phyloP scores from a whole-genome alignment of 30 jellyfish, hydroid and myxozoan species.

The Aurelia coerulea region DNA sequence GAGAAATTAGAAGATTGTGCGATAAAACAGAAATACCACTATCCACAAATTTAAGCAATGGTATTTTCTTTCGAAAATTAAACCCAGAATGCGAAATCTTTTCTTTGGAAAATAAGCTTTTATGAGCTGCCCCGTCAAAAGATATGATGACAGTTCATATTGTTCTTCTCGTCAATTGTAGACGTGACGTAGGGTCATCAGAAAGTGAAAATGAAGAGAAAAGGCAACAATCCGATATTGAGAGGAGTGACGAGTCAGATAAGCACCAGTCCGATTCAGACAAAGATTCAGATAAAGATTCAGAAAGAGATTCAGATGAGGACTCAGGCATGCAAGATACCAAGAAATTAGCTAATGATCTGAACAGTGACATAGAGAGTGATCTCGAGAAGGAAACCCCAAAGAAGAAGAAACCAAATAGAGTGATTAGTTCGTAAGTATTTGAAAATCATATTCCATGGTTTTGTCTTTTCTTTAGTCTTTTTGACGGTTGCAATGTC shows the following conservation, averaged over 20 bases:
- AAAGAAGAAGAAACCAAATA: constrained; percentile 56
- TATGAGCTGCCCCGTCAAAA: too few relatives aligned
- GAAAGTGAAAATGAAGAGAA: constrained; percentile 22
- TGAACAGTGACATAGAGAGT: constrained; percentile 17
- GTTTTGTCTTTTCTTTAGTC: too few relatives aligned
- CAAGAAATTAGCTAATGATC: neutral
- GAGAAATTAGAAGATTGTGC: too few relatives aligned
- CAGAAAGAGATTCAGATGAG: neutral
- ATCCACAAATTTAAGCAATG: too few relatives aligned
- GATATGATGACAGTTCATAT: too few relatives aligned
- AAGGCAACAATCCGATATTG: constrained; percentile 11
- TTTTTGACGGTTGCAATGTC: too few relatives aligned
- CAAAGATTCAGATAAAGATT: neutral
- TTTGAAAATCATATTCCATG: neutral
- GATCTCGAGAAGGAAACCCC: constrained; percentile 43
- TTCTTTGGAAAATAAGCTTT: too few relatives aligned
- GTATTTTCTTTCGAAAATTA: too few relatives aligned
- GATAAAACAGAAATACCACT: too few relatives aligned
- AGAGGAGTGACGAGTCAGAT: constrained; percentile 20
- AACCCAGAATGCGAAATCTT: too few relatives aligned
- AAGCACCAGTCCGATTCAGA: neutral
- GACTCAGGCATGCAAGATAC: neutral
- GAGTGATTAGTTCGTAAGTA: constrained; percentile 66
- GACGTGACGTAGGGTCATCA: constrained; percentile 10
- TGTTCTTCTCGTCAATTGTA: too few relatives aligned